phyloP scores from a whole-genome alignment of 2,888 invertebrate genomes.

The Pristionchus fissidentatus region DNA sequence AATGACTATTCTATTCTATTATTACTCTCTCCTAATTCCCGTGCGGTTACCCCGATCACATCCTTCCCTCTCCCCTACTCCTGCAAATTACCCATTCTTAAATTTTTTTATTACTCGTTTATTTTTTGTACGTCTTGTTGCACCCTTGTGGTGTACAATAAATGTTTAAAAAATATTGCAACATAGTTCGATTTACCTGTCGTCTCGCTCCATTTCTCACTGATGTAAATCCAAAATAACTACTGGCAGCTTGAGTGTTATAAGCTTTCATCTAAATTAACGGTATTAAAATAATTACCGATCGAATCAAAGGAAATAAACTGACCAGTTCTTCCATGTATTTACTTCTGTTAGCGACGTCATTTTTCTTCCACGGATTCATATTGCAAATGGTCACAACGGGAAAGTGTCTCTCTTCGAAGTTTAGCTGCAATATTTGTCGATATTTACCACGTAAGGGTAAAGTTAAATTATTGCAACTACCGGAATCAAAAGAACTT shows the following conservation, averaged over 20 bases:
- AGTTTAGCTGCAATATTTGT: conserved; percentile 69
- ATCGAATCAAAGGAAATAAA: not conserved
- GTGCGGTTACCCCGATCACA: too few species aligned
- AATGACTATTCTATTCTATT: not conserved
- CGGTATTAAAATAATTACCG: not conserved
- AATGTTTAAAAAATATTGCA: too few species aligned
- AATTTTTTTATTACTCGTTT: too few species aligned
- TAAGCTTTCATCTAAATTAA: conserved; percentile 16
- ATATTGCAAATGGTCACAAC: conserved; percentile 71
- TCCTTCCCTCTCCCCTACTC: too few species aligned
- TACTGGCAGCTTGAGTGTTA: not conserved
- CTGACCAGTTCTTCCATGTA: conserved; percentile 38
- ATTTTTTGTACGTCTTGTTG: too few species aligned
- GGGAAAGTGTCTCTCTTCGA: conserved; percentile 69
- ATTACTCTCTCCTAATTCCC: too few species aligned
- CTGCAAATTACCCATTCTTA: too few species aligned
- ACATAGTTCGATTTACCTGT: conserved; percentile 10
- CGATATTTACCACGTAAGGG: too few species aligned
- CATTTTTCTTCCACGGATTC: conserved; percentile 70
- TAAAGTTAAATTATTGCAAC: too few species aligned
- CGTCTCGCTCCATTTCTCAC: conserved; percentile 6
- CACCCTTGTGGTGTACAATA: too few species aligned
- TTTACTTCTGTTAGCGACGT: conserved; percentile 28
- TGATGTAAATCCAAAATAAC: not conserved
- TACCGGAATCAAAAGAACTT: not conserved